Conservation (phyloP, 2,797 vertebrate species). For the Tapera naevia region DNA sequence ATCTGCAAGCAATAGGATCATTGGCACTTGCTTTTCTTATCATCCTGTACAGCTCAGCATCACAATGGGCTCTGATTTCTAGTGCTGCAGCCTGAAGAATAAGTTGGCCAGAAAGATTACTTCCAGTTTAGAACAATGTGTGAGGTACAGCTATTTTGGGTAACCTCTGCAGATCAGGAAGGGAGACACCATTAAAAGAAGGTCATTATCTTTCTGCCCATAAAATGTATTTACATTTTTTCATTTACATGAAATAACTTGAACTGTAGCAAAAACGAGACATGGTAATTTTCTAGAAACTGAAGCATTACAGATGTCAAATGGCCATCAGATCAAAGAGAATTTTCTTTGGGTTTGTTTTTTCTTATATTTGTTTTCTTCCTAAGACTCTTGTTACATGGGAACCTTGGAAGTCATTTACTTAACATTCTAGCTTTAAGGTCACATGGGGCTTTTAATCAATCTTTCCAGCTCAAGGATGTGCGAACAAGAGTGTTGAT, state of each 20-base stretch:
- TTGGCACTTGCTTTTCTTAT: neutral
- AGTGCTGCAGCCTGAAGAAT: neutral
- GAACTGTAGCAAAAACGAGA: neutral
- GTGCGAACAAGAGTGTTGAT: conserved; percentile 60
- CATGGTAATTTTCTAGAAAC: neutral
- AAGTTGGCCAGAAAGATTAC: neutral
- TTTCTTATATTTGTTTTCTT: conserved; percentile 9
- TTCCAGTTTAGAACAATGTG: neutral
- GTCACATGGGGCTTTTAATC: conserved; percentile 35
- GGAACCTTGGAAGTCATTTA: conserved; percentile 29
- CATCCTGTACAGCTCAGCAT: neutral
- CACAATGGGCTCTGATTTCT: neutral
- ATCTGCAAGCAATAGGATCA: neutral
- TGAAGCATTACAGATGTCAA: neutral
- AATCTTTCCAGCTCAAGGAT: conserved; percentile 44
- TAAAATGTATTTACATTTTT: neutral
- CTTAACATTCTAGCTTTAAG: conserved; percentile 23
- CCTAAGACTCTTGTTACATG: neutral
- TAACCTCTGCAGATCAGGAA: neutral
- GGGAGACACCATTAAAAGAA: neutral
- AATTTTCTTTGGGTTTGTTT: neutral
- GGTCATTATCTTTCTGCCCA: neutral
- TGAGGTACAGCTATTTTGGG: neutral
- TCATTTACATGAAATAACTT: neutral
- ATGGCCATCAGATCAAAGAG: neutral